Conservation (phyloP, 2,113 vertebrate genomes). For the Ciconia boyciana region DNA sequence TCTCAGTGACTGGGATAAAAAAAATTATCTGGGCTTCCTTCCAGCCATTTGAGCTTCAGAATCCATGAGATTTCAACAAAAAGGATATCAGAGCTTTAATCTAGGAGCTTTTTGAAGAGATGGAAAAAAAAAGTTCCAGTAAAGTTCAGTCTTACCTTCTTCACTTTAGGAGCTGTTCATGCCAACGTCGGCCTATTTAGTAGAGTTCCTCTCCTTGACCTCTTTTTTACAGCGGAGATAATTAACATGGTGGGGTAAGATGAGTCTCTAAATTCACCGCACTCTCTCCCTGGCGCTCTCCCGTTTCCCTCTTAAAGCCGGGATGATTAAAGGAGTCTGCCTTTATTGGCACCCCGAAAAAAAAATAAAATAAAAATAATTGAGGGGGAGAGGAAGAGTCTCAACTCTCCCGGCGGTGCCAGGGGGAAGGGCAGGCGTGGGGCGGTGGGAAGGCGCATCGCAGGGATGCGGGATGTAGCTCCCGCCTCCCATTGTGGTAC, state of each 20-base stretch:
- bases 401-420: neutral
- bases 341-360: constrained; percentile 49
- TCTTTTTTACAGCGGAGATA: constrained; percentile 64
- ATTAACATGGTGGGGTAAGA: constrained; percentile 73
- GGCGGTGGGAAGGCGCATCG: neutral
- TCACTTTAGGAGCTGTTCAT: constrained; percentile 58
- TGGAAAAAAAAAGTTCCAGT: constrained; percentile 74
- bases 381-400: constrained; percentile 49
- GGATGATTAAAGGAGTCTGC: constrained; percentile 43
- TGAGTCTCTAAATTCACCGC: constrained; percentile 70
- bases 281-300: constrained; percentile 50
- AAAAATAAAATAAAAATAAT: constrained; percentile 56
- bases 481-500: neutral
- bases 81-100: constrained; percentile 74
- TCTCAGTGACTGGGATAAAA: constrained; percentile 76
- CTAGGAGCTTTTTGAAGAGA: constrained; percentile 76
- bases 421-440: neutral
- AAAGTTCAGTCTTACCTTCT: constrained; percentile 72
- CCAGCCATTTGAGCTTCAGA: constrained; percentile 76
- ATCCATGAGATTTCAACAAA: constrained; percentile 76
- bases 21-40: constrained; percentile 77
- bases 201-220: constrained; percentile 66
- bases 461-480: neutral
- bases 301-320: constrained; percentile 28
- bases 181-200: constrained; percentile 73